A percentile compares a stretch with the other conserved stretches of the same genome.
phyloP scores from a whole-genome alignment of 2,797 vertebrate genomes.

The Brachyalestes nurse region DNA sequence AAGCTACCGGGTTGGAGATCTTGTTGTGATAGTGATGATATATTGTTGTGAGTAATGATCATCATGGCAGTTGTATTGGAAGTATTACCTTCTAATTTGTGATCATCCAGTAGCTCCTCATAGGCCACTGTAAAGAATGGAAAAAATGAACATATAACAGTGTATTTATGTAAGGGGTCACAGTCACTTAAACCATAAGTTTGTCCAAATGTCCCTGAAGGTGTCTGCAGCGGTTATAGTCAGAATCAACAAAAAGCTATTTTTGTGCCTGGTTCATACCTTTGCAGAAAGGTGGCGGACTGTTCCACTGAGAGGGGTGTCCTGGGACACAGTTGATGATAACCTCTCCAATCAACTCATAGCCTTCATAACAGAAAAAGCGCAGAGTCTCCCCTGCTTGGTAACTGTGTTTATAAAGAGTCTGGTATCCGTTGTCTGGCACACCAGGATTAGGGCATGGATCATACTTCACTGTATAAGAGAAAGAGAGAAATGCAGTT shows the following conservation, averaged over 20 bases:
- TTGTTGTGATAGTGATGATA: background rate
- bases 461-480: conserved; percentile 84
- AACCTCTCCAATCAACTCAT: conserved; percentile 91
- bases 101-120: conserved; percentile 89
- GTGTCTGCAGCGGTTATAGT: background rate
- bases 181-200: too few relatives aligned
- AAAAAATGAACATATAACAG: conserved; percentile 38
- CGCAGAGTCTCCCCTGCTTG: conserved; percentile 91
- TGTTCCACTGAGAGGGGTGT: conserved; percentile 93
- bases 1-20: background rate
- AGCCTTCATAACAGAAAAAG: conserved; percentile 94
- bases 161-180: background rate
- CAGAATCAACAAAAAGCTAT: background rate
- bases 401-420: conserved; percentile 92
- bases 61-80: conserved; percentile 25
- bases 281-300: conserved; percentile 92
- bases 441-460: conserved; percentile 92
- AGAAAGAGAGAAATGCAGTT: conserved; percentile 5
- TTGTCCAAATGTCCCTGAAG: background rate
- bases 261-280: conserved; percentile 68
- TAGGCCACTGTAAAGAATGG: conserved; percentile 83
- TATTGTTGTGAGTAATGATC: background rate
- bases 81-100: conserved; percentile 87
- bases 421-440: conserved; percentile 93
- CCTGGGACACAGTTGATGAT: conserved; percentile 90